A percentile compares a stretch with the other conserved stretches of the same genome.
These are phyloP conservation scores for Drosophila ficusphila DNA, from an alignment of 1,140 invertebrate species.

Conservation along the genomic window DNA sequence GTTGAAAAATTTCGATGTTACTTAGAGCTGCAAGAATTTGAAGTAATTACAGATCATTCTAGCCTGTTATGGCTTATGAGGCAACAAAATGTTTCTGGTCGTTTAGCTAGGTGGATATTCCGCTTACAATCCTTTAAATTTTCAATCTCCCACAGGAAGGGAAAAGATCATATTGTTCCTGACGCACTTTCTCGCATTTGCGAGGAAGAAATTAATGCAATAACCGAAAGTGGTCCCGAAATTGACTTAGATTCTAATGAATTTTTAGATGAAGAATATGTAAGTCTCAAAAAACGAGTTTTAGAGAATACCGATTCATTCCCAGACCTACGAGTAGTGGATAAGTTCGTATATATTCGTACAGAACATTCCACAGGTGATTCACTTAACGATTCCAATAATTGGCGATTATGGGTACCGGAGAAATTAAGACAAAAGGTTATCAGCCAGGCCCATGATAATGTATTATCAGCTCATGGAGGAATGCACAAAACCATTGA, in stretches of 20 bases:
- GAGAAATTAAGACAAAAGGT: not conserved
- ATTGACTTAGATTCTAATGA: too few relatives aligned
- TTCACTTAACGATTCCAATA: too few relatives aligned
- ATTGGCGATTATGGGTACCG: conserved; percentile 23
- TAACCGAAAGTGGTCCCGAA: not conserved
- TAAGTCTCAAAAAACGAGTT: too few relatives aligned
- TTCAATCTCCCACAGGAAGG: not conserved
- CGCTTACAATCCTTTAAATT: not conserved
- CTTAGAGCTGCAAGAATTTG: conserved; percentile 3
- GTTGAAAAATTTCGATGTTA: conserved; percentile 4
- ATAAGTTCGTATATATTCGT: conserved; percentile 1
- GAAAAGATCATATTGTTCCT: not conserved
- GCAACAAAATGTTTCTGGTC: conserved; percentile 12
- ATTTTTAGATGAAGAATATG: too few relatives aligned
- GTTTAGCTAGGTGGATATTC: not conserved
- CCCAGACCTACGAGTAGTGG: not conserved
- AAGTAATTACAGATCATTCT: conserved; percentile 20
- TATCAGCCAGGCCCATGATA: conserved; percentile 10
- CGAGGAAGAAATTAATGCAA: too few relatives aligned
- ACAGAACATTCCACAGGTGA: conserved; percentile 7
- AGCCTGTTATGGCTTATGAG: not conserved
- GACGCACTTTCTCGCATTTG: too few relatives aligned
- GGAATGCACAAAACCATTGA: conserved; percentile 30
- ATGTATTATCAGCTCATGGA: conserved; percentile 4
- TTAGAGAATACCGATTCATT: too few relatives aligned